These are phyloP conservation scores for Himalopsyche phryganea DNA, from an alignment of 1,140 invertebrate genomes.

Conservation along the genomic window DNA sequence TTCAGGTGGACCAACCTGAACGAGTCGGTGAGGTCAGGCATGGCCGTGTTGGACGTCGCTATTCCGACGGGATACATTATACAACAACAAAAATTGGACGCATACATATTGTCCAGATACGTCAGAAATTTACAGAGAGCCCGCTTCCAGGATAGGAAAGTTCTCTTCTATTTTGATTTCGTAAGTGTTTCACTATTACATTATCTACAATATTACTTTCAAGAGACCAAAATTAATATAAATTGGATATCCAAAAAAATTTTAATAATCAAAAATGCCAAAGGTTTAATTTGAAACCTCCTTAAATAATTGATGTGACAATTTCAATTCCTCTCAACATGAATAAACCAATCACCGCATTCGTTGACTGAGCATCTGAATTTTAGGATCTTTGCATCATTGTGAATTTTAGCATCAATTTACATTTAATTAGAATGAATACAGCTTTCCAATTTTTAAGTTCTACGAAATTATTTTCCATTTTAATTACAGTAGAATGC, in stretches of 20 bases:
- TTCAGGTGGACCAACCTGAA: slow-evolving; percentile 72
- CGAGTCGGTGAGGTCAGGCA: slow-evolving; percentile 80
- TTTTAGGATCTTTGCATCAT: too few relatives aligned
- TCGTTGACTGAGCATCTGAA: too few relatives aligned
- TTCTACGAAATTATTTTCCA: too few relatives aligned
- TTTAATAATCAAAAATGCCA: background rate
- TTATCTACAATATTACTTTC: background rate
- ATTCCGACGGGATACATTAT: slow-evolving; percentile 93
- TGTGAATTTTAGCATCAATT: too few relatives aligned
- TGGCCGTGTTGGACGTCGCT: slow-evolving; percentile 87
- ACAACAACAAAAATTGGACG: slow-evolving; percentile 84
- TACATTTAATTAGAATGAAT: too few relatives aligned
- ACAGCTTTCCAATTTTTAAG: too few relatives aligned
- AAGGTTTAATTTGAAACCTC: background rate
- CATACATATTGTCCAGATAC: slow-evolving; percentile 70
- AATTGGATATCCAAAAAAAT: background rate
- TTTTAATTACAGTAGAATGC: too few relatives aligned
- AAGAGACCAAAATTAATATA: too few relatives aligned
- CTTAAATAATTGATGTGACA: background rate
- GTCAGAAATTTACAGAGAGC: slow-evolving; percentile 82
- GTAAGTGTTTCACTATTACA: slow-evolving; percentile 56
- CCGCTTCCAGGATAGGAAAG: slow-evolving; percentile 74
- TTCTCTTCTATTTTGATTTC: slow-evolving; percentile 94
- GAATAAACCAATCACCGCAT: too few relatives aligned
- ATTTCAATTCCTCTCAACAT: background rate